Conservation (phyloP, 1,140 invertebrate genomes). For the Drosophila ananassae region DNA sequence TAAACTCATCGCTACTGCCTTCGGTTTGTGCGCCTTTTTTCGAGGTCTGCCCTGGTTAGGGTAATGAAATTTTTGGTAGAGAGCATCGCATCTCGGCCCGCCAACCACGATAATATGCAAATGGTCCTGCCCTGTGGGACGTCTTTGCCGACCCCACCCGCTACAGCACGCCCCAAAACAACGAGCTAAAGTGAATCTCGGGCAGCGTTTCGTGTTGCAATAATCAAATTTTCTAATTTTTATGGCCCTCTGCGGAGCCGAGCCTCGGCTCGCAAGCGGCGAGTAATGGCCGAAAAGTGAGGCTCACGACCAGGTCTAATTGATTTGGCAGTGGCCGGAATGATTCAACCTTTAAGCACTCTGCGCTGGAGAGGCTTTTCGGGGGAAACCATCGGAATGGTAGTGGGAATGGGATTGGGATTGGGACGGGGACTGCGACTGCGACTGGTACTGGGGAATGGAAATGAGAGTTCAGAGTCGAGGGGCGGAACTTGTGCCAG, state of each 20-base stretch:
- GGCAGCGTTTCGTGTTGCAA: conserved; percentile 66
- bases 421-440: neutral
- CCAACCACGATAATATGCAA: conserved; percentile 73
- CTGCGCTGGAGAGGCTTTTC: conserved; percentile 47
- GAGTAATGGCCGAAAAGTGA: conserved; percentile 57
- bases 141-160: conserved; percentile 3
- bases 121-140: conserved; percentile 53
- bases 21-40: conserved; percentile 4
- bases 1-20: conserved; percentile 60
- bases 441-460: neutral
- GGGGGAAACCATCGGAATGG: conserved; percentile 3
- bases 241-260: conserved; percentile 65
- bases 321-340: conserved; percentile 66
- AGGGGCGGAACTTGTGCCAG: conserved; percentile 59
- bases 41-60: conserved; percentile 40
- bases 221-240: conserved; percentile 84
- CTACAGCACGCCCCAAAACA: neutral
- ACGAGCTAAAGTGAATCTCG: conserved; percentile 56
- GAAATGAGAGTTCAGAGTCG: conserved; percentile 24
- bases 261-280: conserved; percentile 29
- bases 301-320: conserved; percentile 70
- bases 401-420: neutral
- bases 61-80: conserved; percentile 76
- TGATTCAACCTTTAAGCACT: conserved; percentile 53
- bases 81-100: conserved; percentile 62